Percentiles rank a stretch among this genome's conserved stretches.
phyloP scores from a whole-genome alignment of 2,888 invertebrate species.

The Aethes cnicana region DNA sequence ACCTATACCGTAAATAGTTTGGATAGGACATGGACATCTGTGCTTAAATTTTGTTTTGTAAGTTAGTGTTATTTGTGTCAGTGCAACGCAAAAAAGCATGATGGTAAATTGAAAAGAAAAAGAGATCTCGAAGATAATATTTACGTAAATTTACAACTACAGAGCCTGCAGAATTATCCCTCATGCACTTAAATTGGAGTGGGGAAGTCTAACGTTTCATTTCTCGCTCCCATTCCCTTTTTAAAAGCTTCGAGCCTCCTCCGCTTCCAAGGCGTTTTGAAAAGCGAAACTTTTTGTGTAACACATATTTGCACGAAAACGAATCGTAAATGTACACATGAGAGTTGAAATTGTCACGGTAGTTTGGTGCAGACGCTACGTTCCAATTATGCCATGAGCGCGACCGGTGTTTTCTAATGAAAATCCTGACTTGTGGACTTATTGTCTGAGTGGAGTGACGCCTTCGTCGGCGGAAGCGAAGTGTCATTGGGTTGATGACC shows the following conservation, averaged over 20 bases:
- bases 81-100: too few species aligned
- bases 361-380: conserved; percentile 37
- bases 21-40: too few species aligned
- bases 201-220: conserved; percentile 43
- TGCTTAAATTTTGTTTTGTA: too few species aligned
- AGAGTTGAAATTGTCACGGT: conserved; percentile 38
- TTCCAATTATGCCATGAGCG: conserved; percentile 49
- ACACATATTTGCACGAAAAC: conserved; percentile 34
- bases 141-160: conserved; percentile 1
- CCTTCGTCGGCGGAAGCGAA: conserved; percentile 25
- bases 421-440: conserved; percentile 40
- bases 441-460: conserved; percentile 44
- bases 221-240: conserved; percentile 58
- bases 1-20: too few species aligned
- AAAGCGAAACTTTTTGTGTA: conserved; percentile 55
- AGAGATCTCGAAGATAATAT: background rate
- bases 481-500: conserved; percentile 42
- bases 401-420: conserved; percentile 56
- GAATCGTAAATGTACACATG: conserved; percentile 34
- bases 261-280: conserved; percentile 53
- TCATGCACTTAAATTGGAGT: conserved; percentile 30
- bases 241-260: conserved; percentile 52
- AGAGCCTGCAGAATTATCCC: conserved; percentile 27
- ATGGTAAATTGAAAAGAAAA: too few species aligned
- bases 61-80: too few species aligned